A percentile compares a stretch with the other conserved stretches of the same genome.
phyloP scores from a whole-genome alignment of 2,797 vertebrate species.

The Heteromormyrus szaboi region DNA sequence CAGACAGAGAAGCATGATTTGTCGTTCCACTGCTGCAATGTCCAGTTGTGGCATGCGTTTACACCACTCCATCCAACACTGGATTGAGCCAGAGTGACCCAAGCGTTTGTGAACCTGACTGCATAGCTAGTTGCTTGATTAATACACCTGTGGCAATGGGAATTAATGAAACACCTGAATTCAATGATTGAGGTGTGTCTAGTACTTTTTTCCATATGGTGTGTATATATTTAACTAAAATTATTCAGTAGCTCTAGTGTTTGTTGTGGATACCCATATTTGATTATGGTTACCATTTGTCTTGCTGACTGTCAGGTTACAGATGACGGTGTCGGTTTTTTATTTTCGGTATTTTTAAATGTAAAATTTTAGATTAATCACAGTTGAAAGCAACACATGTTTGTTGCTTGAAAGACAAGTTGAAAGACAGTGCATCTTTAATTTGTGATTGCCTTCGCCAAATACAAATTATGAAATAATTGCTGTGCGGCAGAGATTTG shows the following conservation, averaged over 20 bases:
- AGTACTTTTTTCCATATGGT: neutral
- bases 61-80: neutral
- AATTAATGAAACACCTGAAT: neutral
- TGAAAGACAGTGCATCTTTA: slow-evolving; percentile 31
- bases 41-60: neutral
- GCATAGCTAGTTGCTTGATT: neutral
- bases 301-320: neutral
- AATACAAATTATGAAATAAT: slow-evolving; percentile 46
- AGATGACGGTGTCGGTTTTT: neutral
- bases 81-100: neutral
- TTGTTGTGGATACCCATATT: neutral
- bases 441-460: slow-evolving; percentile 37
- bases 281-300: neutral
- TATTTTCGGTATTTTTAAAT: neutral
- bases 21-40: neutral
- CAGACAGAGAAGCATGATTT: neutral
- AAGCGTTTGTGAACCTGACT: neutral
- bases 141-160: neutral
- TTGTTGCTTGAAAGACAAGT: neutral
- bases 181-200: neutral
- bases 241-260: neutral
- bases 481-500: slow-evolving; percentile 34
- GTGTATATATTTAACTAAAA: neutral
- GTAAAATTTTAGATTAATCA: neutral
- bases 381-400: neutral